A percentile compares a stretch with the other conserved stretches of the same genome.
Conservation (phyloP, 2,113 vertebrate species). For the Tachysurus vachellii region DNA sequence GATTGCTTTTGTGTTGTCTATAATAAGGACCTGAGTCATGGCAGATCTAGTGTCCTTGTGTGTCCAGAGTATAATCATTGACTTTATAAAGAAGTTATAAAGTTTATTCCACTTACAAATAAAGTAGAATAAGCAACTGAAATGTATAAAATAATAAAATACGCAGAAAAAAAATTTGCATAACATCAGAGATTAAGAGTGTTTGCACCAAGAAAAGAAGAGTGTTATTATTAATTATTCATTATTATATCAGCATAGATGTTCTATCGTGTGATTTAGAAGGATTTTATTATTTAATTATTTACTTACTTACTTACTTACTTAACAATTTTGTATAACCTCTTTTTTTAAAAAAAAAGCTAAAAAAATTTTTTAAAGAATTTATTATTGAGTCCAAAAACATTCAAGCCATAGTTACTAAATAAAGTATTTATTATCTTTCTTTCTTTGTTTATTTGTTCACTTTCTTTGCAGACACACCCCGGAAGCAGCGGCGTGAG, state of each 20-base stretch:
- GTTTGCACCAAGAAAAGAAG: neutral
- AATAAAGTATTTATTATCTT: too few species aligned
- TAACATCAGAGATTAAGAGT: neutral
- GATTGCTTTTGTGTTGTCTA: too few species aligned
- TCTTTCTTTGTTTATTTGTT: neutral
- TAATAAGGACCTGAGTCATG: neutral
- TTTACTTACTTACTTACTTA: too few species aligned
- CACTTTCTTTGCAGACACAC: conserved; percentile 63
- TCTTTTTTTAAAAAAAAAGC: neutral
- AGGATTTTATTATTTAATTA: too few species aligned
- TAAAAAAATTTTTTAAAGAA: neutral
- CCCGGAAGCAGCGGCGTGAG: conserved; percentile 82
- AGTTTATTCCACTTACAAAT: neutral
- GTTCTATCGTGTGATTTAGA: neutral
- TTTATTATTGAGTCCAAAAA: neutral
- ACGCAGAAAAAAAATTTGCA: neutral
- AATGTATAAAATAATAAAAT: neutral
- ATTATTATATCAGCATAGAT: neutral
- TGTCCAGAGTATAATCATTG: neutral
- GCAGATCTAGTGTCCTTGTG: neutral
- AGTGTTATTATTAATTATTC: too few species aligned
- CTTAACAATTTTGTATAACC: neutral
- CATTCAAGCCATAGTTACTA: neutral
- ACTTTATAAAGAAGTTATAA: too few species aligned
- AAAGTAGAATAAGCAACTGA: neutral